Conservation (phyloP, 1,140 invertebrate species). For the Trypoxylus dichotomus region DNA sequence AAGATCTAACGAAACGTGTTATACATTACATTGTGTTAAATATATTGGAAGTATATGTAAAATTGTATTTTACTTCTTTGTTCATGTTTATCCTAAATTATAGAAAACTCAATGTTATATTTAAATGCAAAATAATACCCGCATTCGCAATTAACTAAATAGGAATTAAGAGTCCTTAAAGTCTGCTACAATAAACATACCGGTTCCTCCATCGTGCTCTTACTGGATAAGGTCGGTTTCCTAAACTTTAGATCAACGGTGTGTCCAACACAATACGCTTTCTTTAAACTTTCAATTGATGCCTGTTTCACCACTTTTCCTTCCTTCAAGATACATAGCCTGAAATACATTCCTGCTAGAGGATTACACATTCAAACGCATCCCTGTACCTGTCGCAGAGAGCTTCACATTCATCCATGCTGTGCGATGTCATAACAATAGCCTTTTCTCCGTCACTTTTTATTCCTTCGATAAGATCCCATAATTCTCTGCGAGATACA, state of each 20-base stretch:
- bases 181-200: neutral
- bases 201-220: neutral
- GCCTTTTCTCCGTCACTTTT: slow-evolving; percentile 55
- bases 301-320: slow-evolving; percentile 66
- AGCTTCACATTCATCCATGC: slow-evolving; percentile 88
- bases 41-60: too few relatives aligned
- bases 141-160: neutral
- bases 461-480: slow-evolving; percentile 61
- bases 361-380: neutral
- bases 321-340: slow-evolving; percentile 81
- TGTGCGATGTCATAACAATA: slow-evolving; percentile 65
- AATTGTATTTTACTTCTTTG: too few relatives aligned
- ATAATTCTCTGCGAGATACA: slow-evolving; percentile 64
- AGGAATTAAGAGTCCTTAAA: too few relatives aligned
- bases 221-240: slow-evolving; percentile 3
- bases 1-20: too few relatives aligned
- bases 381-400: slow-evolving; percentile 61
- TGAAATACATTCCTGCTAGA: slow-evolving; percentile 30
- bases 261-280: slow-evolving; percentile 54
- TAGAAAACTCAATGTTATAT: neutral
- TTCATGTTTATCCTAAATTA: too few relatives aligned
- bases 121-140: neutral
- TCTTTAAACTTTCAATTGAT: slow-evolving; percentile 55
- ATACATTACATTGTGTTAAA: too few relatives aligned
- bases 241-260: slow-evolving; percentile 55